Conservation (phyloP, 1,140 invertebrate genomes). For the Drosophila quadrilineata region DNA sequence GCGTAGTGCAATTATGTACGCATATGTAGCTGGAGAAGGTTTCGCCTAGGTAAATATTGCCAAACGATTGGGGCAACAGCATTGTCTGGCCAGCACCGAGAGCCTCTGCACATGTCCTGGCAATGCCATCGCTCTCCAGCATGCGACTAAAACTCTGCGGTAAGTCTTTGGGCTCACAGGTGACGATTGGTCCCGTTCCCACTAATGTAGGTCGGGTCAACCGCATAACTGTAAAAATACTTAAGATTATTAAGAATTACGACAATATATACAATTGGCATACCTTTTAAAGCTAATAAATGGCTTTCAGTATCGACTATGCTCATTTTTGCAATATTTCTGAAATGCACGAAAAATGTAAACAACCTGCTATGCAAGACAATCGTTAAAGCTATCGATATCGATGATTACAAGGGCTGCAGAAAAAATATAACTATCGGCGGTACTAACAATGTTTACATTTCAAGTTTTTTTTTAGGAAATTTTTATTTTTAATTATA, state of each 20-base stretch:
- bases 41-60: slow-evolving; percentile 92
- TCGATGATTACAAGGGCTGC: background rate
- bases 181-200: slow-evolving; percentile 52
- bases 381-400: slow-evolving; percentile 1
- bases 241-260: background rate
- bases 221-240: slow-evolving; percentile 46
- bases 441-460: background rate
- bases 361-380: background rate
- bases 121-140: slow-evolving; percentile 42
- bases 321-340: slow-evolving; percentile 32
- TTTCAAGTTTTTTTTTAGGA: background rate
- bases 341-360: slow-evolving; percentile 3
- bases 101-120: slow-evolving; percentile 85
- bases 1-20: slow-evolving; percentile 96
- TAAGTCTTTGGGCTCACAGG: slow-evolving; percentile 51
- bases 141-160: slow-evolving; percentile 34
- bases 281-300: slow-evolving; percentile 63
- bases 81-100: slow-evolving; percentile 93
- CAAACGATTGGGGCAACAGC: slow-evolving; percentile 97
- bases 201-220: slow-evolving; percentile 59
- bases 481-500: background rate
- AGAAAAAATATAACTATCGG: background rate
- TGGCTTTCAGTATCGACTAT: slow-evolving; percentile 47
- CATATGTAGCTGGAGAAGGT: slow-evolving; percentile 99
- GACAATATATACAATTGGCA: background rate